These are phyloP conservation scores for Hemitrygon akajei DNA, from an alignment of 2,797 vertebrate genomes.

Conservation along the genomic window DNA sequence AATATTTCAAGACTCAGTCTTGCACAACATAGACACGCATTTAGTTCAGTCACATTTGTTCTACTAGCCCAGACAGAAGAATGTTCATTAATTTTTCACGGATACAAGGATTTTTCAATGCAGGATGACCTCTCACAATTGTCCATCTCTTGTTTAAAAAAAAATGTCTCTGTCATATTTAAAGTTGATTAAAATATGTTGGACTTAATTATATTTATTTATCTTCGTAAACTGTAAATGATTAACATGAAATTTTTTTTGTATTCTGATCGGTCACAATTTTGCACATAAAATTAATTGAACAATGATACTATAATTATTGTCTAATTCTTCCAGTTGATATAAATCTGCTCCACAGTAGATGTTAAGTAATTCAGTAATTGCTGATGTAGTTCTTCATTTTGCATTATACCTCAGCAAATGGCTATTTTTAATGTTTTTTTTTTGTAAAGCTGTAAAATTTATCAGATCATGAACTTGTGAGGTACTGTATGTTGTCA, in stretches of 20 bases:
- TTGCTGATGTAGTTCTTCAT: neutral
- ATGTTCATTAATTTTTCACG: conserved; percentile 12
- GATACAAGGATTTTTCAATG: neutral
- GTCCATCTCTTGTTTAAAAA: neutral
- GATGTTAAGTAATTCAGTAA: neutral
- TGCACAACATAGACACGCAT: neutral
- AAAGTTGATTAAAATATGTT: neutral
- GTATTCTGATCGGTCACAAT: neutral
- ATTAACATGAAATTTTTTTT: neutral
- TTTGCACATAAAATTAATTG: neutral
- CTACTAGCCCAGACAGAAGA: neutral
- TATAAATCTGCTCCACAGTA: neutral
- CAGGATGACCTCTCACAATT: neutral
- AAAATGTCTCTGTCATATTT: neutral
- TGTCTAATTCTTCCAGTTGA: neutral
- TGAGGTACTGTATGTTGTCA: neutral
- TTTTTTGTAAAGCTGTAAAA: neutral
- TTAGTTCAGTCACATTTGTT: neutral
- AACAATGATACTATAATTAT: neutral
- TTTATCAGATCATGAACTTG: neutral
- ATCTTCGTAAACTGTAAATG: neutral
- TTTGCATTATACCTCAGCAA: neutral
- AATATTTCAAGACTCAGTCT: neutral
- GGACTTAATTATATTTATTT: neutral
- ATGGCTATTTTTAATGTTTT: neutral